Base-by-base conservation (phyloP, 1,140 invertebrate genomes). In the Heliconius himera region DNA sequence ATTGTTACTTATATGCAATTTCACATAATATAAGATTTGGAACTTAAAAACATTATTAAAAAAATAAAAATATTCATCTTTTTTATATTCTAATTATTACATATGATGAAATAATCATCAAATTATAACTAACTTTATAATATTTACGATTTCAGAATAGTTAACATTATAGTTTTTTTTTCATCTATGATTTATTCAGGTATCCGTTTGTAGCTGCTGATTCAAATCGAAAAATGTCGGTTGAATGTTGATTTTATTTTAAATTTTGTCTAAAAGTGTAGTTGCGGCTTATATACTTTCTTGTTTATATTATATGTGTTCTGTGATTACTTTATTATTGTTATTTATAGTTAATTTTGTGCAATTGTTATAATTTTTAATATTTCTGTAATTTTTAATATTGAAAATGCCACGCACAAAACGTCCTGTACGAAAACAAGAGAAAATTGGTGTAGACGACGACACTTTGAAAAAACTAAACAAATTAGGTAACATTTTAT, bases 391-490 rank as follows among this genome's bases (percentile, higher is more conserved):
- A 0, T 36, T 6, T 36, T 6, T 36, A 36, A 36, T 16, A 46
- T 29, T 60, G 22, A 89, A 89, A 85, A 94, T 94, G 93, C 93
- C 93, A 49, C 87, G 93, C 76, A 94, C 93, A 41, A 94, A 94
- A 82, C 84, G 90, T 41, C 91, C 93, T 8, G 84, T 82, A 9
- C 86, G 83, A 49, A 93, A 87, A 78, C 83, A 85, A 81, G 90
- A 93, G 38, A 90, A 91, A 85, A 74, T 74, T 11, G 74, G 71
- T 36, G 91, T 90, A 78, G 83, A 88, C 20, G 85, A 89, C 36
- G 91, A 92, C 56, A 76, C 81, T 33, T 74, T 88, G 70, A 92
- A 92, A 73, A 92, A 91, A 79, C 81, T 92, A 8, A 84, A 90
- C 75, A 91, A 90, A 89, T 73, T 92, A 49, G 88, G 93, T 94